Percentiles rank a stretch among this genome's conserved stretches.
phyloP scores from a whole-genome alignment of 2,888 invertebrate species.

The Drosophila monieri region DNA sequence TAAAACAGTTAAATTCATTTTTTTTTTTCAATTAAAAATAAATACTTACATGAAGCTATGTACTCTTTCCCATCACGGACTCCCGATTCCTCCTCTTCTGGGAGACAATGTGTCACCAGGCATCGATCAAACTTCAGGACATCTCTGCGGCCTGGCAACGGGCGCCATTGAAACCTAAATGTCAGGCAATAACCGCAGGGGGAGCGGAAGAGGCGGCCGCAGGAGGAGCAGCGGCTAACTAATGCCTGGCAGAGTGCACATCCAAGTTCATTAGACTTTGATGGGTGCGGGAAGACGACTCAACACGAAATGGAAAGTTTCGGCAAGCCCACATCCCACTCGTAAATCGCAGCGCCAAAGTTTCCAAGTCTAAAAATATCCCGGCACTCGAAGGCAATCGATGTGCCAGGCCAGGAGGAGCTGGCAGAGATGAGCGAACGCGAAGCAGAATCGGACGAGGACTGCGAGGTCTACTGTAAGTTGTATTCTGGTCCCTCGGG shows the following conservation, averaged over 20 bases:
- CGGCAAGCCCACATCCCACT: slow-evolving; percentile 12
- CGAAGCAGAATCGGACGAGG: slow-evolving; percentile 83
- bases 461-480: slow-evolving; percentile 84
- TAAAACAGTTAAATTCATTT: too few relatives aligned
- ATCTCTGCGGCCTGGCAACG: slow-evolving; percentile 61
- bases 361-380: slow-evolving; percentile 31
- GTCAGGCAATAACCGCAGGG: slow-evolving; percentile 55
- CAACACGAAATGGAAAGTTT: slow-evolving; percentile 73
- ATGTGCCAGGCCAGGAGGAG: slow-evolving; percentile 35
- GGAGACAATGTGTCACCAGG: slow-evolving; percentile 68
- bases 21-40: neutral
- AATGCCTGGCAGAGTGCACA: slow-evolving; percentile 39
- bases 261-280: slow-evolving; percentile 72
- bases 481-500: slow-evolving; percentile 25
- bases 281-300: slow-evolving; percentile 42
- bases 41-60: neutral
- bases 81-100: slow-evolving; percentile 3
- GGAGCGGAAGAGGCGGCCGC: slow-evolving; percentile 12
- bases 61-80: slow-evolving; percentile 3
- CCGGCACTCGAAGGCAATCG: slow-evolving; percentile 39
- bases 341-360: slow-evolving; percentile 52
- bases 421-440: slow-evolving; percentile 77
- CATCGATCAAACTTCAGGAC: slow-evolving; percentile 64
- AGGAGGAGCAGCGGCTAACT: slow-evolving; percentile 41
- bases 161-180: slow-evolving; percentile 46